Percentiles rank a stretch among this genome's conserved stretches.
Conservation (phyloP, 2,113 vertebrate genomes). For the Zapornia atra region DNA sequence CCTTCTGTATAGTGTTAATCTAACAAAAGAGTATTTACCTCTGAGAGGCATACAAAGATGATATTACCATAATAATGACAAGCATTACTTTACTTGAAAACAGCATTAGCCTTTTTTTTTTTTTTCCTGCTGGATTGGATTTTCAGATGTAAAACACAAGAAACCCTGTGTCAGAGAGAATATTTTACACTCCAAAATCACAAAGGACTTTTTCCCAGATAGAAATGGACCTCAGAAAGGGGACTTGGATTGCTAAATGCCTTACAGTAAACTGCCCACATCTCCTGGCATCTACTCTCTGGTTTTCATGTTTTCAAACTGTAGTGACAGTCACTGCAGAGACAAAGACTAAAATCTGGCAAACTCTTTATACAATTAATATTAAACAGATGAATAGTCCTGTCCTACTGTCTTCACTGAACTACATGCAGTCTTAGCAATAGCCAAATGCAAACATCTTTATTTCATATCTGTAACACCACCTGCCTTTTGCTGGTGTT, state of each 20-base stretch:
- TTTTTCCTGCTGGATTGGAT: conserved; percentile 2
- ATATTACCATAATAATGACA: conserved; percentile 48
- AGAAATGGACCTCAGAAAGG: background rate
- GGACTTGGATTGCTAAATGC: background rate
- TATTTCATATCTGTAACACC: background rate
- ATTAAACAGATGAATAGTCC: background rate
- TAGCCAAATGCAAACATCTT: background rate
- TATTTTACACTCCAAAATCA: conserved; percentile 11
- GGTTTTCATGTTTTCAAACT: background rate
- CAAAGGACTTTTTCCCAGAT: background rate
- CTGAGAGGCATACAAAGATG: conserved; percentile 13
- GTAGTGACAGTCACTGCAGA: background rate
- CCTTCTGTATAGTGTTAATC: background rate
- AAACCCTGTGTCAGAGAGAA: background rate
- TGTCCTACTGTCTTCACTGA: background rate
- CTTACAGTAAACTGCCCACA: background rate
- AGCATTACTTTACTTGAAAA: conserved; percentile 39
- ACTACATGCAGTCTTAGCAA: background rate
- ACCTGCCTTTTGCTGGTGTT: background rate
- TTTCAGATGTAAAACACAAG: conserved; percentile 30
- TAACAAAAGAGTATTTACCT: conserved; percentile 52
- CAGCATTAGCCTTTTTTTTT: conserved; percentile 5
- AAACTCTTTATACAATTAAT: background rate
- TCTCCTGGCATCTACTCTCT: background rate
- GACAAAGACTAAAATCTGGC: background rate